Base-by-base conservation (phyloP, 1,140 invertebrate species). In the Drosophila novamexicana region DNA sequence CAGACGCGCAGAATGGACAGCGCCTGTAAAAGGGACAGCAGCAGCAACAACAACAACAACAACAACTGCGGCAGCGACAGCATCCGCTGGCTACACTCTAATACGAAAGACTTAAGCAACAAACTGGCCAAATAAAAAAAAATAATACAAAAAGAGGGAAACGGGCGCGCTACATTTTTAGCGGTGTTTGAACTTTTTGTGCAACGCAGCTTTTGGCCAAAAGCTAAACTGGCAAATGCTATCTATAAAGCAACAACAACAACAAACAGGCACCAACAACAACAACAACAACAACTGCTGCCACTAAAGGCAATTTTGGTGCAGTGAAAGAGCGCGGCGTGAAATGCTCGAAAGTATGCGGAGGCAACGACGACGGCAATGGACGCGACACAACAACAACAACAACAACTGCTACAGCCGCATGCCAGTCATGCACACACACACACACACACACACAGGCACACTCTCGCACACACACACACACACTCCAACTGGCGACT, bases 61-160 rank as follows among this genome's bases (percentile, higher is more conserved):
- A 8, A 14, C 14, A 16, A 7, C 42, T 8, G 10, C 37, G 22
- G 9, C 42, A 29, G 10, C 18, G 6, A n/a, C 69, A 72, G 63
- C 53, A 72, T 57, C 53, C 54, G 64, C 54, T 54, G 40, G 9
- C 9, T 62, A 14, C 32, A 36, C 14, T 36, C 47, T 42, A 36
- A 74, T 70, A 75, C 85, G 50, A 81, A 90, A 89, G 86, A 90
- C 71, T 85, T 44, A 85, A 54, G 77, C 70, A 53, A 86, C 70
- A 65, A 90, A 88, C 85, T 80, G 37, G 69, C 7, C 47, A 45
- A 37, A 22, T 8, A 29, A 49, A 29, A 10, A 49, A 29, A 29
- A 29, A 29, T 1, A 18, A 0, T 5, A 29, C 22, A 29, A 5
- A 29, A 29, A 29, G 22, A 29, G 40, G n/a, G 5, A 14, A 42